Evolutionary conservation across 2,113 vertebrate species (phyloP).

Genomic region (Notiomystis cincta): DNA sequence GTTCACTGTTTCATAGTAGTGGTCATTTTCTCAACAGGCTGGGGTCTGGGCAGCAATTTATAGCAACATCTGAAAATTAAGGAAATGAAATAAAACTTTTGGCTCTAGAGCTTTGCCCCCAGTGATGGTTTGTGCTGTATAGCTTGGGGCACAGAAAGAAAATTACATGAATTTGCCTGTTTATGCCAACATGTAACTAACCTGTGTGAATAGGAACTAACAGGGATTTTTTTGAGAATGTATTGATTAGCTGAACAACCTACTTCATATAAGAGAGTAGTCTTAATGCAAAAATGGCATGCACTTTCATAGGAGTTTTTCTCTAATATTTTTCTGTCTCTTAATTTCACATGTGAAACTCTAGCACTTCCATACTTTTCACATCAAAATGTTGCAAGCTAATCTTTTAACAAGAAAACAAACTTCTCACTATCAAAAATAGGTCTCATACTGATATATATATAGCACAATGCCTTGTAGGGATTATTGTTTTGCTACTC

Average conservation of each 20-base stretch:
- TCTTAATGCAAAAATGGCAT: neutral
- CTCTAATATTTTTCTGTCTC: neutral
- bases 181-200: neutral
- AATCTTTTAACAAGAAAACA: neutral
- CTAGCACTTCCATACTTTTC: neutral
- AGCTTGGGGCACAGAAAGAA: neutral
- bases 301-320: neutral
- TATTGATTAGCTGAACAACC: neutral
- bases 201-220: neutral
- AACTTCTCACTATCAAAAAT: neutral
- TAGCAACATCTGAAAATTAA: neutral
- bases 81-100: neutral
- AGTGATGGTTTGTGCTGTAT: neutral
- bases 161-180: neutral
- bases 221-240: neutral
- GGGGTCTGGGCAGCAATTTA: neutral
- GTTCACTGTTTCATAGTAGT: neutral
- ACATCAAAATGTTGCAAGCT: neutral
- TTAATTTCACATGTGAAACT: neutral
- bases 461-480: slow-evolving; percentile 21
- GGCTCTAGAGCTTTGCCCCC: neutral
- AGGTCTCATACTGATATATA: neutral
- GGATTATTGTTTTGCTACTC: neutral
- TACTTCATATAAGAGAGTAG: neutral
- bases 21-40: neutral